Evolutionary conservation across 2,113 vertebrate species (phyloP), one percentile per base, ranked within the genome.

Genomic region (Marmota monax): DNA sequence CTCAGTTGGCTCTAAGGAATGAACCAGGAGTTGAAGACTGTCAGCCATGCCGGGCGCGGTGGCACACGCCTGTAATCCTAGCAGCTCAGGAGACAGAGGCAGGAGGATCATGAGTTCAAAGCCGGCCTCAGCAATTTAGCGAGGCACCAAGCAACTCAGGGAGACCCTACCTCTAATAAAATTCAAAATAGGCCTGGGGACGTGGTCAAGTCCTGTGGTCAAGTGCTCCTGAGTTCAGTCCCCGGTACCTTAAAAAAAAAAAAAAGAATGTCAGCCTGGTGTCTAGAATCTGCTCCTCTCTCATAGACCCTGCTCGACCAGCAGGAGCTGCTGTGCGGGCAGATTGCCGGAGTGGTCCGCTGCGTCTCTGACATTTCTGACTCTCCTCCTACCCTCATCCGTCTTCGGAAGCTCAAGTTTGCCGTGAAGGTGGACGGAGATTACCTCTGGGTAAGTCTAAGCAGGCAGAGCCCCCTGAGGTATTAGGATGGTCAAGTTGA

Each of bases 321-420:
- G n/a, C 99, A 99, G 98, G 99, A 99, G 77, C 95, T 99, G 97
- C 98, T 99, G 3, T 99, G 99, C 7, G 99, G 99, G 3, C 99
- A 99, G 98, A 96, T 99, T 13, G 99, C 99, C 0, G 99, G 99
- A 0, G 98, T 99, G 1, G 99, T 99, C 76, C 98, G 92, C 90
- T 99, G 99, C 70, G 16, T 99, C 17, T 97, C 98, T 0, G 99
- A 99, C 73, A 97, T 99, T 11, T 99, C 99, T 0, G 97, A 97
- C 27, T 97, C 95, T 7, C 98, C 98, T 0, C 99, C 99, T 0
- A 84, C 94, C 12, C 97, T 99, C 7, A 22, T 98, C 34, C 98
- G 98, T 56, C 96, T 98, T 53, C 82, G 99, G 96, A 99, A 98
- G n/a, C 98, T 99, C 90, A 99, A 99, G 95, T 99, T 99, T 27